Base-by-base conservation (phyloP, 2,113 vertebrate species). In the Scomber scombrus region DNA sequence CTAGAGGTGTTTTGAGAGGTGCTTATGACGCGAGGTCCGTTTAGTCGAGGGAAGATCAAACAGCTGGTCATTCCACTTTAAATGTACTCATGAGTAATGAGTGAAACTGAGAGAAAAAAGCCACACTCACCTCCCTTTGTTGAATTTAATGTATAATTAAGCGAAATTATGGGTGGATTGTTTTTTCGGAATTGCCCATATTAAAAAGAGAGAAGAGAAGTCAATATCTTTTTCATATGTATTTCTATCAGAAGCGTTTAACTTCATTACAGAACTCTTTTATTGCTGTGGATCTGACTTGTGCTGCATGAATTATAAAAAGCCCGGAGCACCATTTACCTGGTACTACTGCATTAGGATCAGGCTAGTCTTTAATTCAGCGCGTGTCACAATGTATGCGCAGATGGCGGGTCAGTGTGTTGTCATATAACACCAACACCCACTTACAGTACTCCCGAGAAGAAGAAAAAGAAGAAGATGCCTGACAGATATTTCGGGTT, bases 401-500 rank as follows among this genome's bases (percentile, higher is more conserved):
- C 63, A 68, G 55, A 67, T 46, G 57, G 63, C 55, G 49, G 29
- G 26, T 43, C 51, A 8, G 34, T 43, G 57, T 81, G 19, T 52
- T 63, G 65, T 87, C 71, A 63, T 31, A 60, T 54, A 68, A 58
- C 71, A 71, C 64, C 64, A 80, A 60, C 61, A 64, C 62, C 69
- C 66, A 63, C 50, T 50, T 64, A n/a, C n/a, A n/a, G n/a, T n/a
- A 43, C 45, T 58, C 64, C 40, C 7, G 7, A 14, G 18, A 31
- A 46, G n/a, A 15, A 58, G 54, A 56, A 26, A 11, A 26, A 58
- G 9, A 49, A 16, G 47, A 80, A 58, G 43, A 31, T 60, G n/a
- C 34, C 57, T 78, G 46, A 55, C 67, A 68, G 64, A 78, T 68
- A 75, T 78, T 75, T 77, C 51, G 76, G 52, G 26, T 76, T 74